phyloP scores from a whole-genome alignment of 2,797 vertebrate genomes.

The Schizopygopsis pylzovi region DNA sequence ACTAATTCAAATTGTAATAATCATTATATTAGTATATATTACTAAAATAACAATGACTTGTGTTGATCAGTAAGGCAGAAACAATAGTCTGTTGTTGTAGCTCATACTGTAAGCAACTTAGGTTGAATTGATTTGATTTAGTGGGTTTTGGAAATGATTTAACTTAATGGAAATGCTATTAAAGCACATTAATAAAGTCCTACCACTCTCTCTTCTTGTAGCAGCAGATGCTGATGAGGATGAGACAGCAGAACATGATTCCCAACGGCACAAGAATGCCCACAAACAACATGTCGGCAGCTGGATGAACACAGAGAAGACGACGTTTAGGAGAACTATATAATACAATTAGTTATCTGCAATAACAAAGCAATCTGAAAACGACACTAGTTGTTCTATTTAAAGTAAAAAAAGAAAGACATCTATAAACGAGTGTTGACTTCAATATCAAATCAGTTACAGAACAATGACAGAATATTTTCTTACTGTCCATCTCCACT shows the following conservation, averaged over 20 bases:
- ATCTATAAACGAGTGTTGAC: neutral
- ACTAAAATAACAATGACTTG: neutral
- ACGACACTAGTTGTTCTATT: neutral
- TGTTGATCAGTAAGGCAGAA: neutral
- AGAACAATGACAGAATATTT: neutral
- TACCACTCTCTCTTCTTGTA: constrained; percentile 95
- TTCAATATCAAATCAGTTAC: neutral
- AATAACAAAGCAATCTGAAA: neutral
- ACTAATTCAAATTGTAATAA: neutral
- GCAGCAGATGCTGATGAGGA: constrained; percentile 84
- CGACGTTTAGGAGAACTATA: neutral
- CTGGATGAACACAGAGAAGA: constrained; percentile 37
- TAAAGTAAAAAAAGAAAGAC: neutral
- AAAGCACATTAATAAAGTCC: constrained; percentile 46
- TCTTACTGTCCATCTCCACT: constrained; percentile 72
- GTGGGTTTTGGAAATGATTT: neutral
- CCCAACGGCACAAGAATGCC: constrained; percentile 88
- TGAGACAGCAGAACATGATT: constrained; percentile 78
- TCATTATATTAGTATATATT: neutral
- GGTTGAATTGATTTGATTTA: neutral
- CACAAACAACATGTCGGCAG: constrained; percentile 86
- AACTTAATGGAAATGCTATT: neutral
- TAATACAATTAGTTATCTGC: neutral
- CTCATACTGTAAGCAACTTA: neutral
- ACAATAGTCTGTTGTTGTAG: neutral